These are phyloP conservation scores for Phytoseiulus persimilis DNA, from an alignment of 2,888 invertebrate genomes.

Conservation along the genomic window DNA sequence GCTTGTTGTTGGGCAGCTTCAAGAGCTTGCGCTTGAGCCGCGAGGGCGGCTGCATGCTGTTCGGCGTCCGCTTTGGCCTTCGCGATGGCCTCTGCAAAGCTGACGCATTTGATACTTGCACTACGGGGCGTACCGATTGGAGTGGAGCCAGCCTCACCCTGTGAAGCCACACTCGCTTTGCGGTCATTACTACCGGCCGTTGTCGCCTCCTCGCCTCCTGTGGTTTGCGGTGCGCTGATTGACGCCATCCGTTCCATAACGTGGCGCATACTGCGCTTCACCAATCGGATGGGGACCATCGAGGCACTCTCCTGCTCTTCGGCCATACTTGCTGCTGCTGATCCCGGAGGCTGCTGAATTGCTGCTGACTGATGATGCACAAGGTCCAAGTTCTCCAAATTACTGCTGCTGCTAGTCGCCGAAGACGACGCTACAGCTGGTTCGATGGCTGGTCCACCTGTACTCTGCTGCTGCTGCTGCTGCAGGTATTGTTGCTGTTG, in stretches of 20 bases:
- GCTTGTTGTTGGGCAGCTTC: slow-evolving; percentile 36
- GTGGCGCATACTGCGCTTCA: slow-evolving; percentile 37
- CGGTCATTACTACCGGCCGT: slow-evolving; percentile 22
- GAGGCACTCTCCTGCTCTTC: slow-evolving; percentile 42
- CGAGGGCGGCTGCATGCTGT: slow-evolving; percentile 20
- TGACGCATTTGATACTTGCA: slow-evolving; percentile 38
- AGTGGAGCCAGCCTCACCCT: slow-evolving; percentile 35
- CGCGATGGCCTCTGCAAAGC: slow-evolving; percentile 31
- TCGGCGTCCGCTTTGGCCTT: slow-evolving; percentile 36
- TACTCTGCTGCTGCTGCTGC: background rate
- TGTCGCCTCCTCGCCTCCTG: background rate
- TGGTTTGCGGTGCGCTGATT: slow-evolving; percentile 29
- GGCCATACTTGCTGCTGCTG: slow-evolving; percentile 42
- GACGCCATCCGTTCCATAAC: slow-evolving; percentile 38
- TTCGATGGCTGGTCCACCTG: slow-evolving; percentile 7
- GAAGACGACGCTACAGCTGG: slow-evolving; percentile 32
- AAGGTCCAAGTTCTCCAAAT: slow-evolving; percentile 23
- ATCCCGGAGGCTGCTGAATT: slow-evolving; percentile 52
- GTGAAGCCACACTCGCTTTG: slow-evolving; percentile 29
- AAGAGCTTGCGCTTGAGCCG: slow-evolving; percentile 25
- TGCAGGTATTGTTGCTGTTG: slow-evolving; percentile 40
- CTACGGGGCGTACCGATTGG: slow-evolving; percentile 34
- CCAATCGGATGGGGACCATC: slow-evolving; percentile 27
- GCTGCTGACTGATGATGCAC: slow-evolving; percentile 53
- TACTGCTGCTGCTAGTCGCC: slow-evolving; percentile 53